phyloP scores from a whole-genome alignment of 2,797 vertebrate species.

The Scyliorhinus canicula region DNA sequence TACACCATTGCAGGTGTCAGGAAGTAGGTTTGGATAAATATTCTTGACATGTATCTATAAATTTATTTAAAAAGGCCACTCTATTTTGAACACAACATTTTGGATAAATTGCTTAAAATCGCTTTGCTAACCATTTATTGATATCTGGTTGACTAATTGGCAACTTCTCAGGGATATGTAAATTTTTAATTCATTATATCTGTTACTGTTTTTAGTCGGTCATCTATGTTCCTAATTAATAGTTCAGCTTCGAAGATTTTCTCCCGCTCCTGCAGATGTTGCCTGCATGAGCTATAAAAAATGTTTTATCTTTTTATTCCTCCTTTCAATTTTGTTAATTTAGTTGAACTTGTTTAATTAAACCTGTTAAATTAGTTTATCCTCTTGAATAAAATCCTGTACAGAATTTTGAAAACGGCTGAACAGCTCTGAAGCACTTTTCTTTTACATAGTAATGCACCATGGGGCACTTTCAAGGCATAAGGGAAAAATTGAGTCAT shows the following conservation, averaged over 20 bases:
- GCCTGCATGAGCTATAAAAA: neutral
- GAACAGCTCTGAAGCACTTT: neutral
- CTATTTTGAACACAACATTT: neutral
- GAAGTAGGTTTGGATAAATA: neutral
- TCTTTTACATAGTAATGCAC: neutral
- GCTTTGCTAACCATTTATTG: neutral
- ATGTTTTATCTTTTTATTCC: neutral
- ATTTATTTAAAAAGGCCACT: neutral
- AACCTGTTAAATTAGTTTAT: neutral
- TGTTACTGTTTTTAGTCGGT: neutral
- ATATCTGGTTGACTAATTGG: neutral
- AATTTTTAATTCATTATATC: neutral
- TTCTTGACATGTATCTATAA: neutral
- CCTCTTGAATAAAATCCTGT: neutral
- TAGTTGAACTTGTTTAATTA: neutral
- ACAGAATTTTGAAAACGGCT: neutral
- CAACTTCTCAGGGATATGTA: neutral
- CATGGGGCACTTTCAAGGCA: neutral
- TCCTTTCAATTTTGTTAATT: neutral
- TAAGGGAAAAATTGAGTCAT: neutral
- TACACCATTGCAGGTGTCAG: neutral
- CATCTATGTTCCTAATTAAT: neutral
- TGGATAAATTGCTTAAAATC: neutral
- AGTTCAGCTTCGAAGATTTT: neutral
- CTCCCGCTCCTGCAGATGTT: neutral